Evolutionary conservation across 2,888 invertebrate species (phyloP).

Genomic region (Maniola hyperantus): DNA sequence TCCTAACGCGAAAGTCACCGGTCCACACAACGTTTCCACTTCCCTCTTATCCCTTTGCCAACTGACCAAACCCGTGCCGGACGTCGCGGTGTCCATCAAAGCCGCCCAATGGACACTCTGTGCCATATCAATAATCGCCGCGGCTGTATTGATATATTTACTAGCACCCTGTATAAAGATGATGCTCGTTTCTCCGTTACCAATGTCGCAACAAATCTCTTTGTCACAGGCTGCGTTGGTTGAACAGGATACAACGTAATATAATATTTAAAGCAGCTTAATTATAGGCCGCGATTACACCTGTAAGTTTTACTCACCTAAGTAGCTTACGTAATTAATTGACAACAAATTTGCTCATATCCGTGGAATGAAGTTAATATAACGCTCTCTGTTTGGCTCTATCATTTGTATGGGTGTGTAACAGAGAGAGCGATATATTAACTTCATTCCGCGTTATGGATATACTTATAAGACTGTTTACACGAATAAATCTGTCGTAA

Average conservation of each 20-base stretch:
- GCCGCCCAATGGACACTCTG: slow-evolving; percentile 71
- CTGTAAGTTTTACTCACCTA: no score
- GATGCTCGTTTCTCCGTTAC: slow-evolving; percentile 52
- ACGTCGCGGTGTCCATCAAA: slow-evolving; percentile 60
- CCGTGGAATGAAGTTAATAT: no score
- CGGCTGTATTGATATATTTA: slow-evolving; percentile 61
- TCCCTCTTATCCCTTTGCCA: slow-evolving; percentile 56
- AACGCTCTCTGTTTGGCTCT: no score
- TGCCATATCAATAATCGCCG: slow-evolving; percentile 63
- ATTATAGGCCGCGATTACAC: no score
- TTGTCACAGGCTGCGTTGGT: slow-evolving; percentile 68
- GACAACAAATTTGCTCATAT: no score
- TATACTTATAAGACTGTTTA: no score
- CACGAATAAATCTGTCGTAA: no score
- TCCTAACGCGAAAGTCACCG: slow-evolving; percentile 60
- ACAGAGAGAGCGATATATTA: no score
- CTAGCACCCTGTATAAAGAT: slow-evolving; percentile 66
- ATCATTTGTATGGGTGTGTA: no score
- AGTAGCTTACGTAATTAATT: no score
- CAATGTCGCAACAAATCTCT: slow-evolving; percentile 60
- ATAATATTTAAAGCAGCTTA: no score
- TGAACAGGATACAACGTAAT: slow-evolving; percentile 48
- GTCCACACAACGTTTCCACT: slow-evolving; percentile 61
- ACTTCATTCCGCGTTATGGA: no score
- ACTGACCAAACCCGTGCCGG: slow-evolving; percentile 49